These are phyloP conservation scores for Nothura maculosa DNA, from an alignment of 2,797 vertebrate species.

Conservation along the genomic window DNA sequence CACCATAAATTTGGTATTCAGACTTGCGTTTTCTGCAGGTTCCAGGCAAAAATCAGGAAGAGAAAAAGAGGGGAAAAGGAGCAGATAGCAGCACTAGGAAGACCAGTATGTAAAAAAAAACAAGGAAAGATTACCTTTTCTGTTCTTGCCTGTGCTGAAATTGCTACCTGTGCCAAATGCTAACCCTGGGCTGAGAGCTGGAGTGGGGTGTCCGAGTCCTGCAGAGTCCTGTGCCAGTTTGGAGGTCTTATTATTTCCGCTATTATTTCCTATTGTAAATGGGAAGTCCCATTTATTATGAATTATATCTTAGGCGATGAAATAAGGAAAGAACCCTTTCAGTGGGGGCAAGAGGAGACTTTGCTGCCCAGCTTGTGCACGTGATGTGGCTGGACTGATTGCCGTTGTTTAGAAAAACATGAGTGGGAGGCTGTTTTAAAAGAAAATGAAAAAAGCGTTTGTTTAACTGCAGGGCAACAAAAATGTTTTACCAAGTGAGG, in stretches of 20 bases:
- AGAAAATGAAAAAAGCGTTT: conserved; percentile 86
- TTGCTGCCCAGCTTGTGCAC: conserved; percentile 80
- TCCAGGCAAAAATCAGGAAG: conserved; percentile 12
- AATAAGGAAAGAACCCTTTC: conserved; percentile 80
- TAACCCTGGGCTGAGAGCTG: conserved; percentile 21
- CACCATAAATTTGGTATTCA: conserved; percentile 76
- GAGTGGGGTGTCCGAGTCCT: conserved; percentile 47
- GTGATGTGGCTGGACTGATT: conserved; percentile 86
- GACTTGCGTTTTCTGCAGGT: conserved; percentile 71
- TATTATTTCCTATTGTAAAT: too few species aligned
- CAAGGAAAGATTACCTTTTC: conserved; percentile 50
- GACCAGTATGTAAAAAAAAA: conserved; percentile 48
- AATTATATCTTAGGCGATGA: neutral
- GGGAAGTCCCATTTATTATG: too few species aligned
- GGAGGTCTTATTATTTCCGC: conserved; percentile 46
- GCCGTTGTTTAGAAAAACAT: conserved; percentile 79
- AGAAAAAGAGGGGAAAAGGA: conserved; percentile 18
- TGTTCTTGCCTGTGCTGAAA: conserved; percentile 48
- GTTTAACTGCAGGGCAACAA: conserved; percentile 85
- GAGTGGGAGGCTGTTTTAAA: conserved; percentile 81
- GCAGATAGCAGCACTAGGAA: conserved; percentile 14
- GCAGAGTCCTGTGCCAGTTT: conserved; percentile 28
- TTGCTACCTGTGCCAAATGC: conserved; percentile 12
- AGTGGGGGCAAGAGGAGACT: conserved; percentile 75
- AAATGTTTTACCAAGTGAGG: conserved; percentile 90